phyloP scores from a whole-genome alignment of 2,888 invertebrate genomes.

The Xestia ashworthii region DNA sequence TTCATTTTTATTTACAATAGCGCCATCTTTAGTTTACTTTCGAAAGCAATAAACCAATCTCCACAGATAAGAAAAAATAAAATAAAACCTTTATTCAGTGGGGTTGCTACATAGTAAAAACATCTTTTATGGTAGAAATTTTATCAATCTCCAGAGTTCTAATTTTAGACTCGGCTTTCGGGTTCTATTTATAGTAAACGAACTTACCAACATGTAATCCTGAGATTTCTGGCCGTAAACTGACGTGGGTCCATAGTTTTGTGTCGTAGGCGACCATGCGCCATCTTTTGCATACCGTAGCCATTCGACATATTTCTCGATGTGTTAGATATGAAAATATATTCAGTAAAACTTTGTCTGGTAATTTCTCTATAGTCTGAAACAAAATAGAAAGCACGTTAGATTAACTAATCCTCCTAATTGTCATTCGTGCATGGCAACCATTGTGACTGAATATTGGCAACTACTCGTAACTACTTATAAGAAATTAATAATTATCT shows the following conservation, averaged over 20 bases:
- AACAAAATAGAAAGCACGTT: conserved; percentile 70
- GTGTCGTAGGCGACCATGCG: conserved; percentile 98
- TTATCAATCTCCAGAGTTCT: conserved; percentile 13
- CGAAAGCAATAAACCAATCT: neutral
- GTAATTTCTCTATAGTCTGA: conserved; percentile 98
- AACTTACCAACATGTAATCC: conserved; percentile 95
- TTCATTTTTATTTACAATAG: conserved; percentile 3
- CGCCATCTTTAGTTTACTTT: conserved; percentile 49
- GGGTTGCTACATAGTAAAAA: conserved; percentile 46
- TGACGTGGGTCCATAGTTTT: conserved; percentile 98
- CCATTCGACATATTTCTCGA: conserved; percentile 98
- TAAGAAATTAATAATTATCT: conserved; percentile 34
- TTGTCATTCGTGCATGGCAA: conserved; percentile 38
- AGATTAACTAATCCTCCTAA: conserved; percentile 15
- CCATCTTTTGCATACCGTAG: conserved; percentile 99
- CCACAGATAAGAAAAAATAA: conserved; percentile 14
- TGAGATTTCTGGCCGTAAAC: conserved; percentile 98
- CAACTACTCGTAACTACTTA: conserved; percentile 23
- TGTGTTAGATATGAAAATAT: conserved; percentile 98
- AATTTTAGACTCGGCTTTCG: conserved; percentile 23
- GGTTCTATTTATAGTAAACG: conserved; percentile 43
- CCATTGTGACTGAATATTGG: conserved; percentile 54
- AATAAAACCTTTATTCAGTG: neutral
- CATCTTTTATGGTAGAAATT: conserved; percentile 53
- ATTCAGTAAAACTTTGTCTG: conserved; percentile 98